Evolutionary conservation across 2,888 invertebrate genomes (phyloP).

Genomic region (Drosophila mulleri): DNA sequence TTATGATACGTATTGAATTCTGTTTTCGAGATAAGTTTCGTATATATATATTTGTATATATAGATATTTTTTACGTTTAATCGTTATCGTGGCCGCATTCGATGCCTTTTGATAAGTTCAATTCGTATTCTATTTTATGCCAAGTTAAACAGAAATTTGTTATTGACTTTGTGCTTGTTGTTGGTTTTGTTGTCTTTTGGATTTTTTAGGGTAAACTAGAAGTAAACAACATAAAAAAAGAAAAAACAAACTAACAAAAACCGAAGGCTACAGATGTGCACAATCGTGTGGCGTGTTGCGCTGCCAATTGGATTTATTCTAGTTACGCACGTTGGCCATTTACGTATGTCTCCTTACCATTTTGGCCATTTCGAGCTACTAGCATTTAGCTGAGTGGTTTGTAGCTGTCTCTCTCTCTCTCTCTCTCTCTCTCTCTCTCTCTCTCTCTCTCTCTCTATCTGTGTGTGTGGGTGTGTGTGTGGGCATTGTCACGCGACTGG

Average conservation of each 20-base stretch:
- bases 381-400: background rate
- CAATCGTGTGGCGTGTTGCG: slow-evolving; percentile 22
- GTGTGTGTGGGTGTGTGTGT: background rate
- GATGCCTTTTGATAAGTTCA: slow-evolving; percentile 75
- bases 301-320: slow-evolving; percentile 26
- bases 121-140: slow-evolving; percentile 75
- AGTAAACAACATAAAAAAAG: slow-evolving; percentile 38
- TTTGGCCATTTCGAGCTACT: slow-evolving; percentile 12
- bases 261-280: slow-evolving; percentile 21
- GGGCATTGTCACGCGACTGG: slow-evolving; percentile 46
- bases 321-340: slow-evolving; percentile 8
- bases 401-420: too few relatives aligned
- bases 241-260: slow-evolving; percentile 11
- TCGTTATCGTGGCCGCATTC: slow-evolving; percentile 67
- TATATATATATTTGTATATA: background rate
- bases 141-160: slow-evolving; percentile 60
- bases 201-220: slow-evolving; percentile 36
- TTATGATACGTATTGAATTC: slow-evolving; percentile 31
- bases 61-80: slow-evolving; percentile 38
- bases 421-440: too few relatives aligned
- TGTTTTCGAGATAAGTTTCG: slow-evolving; percentile 29
- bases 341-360: slow-evolving; percentile 12
- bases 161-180: slow-evolving; percentile 41
- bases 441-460: background rate
- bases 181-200: slow-evolving; percentile 17